Evolutionary conservation across 2,113 vertebrate genomes (phyloP).

Genomic region (Struthidea cinerea): DNA sequence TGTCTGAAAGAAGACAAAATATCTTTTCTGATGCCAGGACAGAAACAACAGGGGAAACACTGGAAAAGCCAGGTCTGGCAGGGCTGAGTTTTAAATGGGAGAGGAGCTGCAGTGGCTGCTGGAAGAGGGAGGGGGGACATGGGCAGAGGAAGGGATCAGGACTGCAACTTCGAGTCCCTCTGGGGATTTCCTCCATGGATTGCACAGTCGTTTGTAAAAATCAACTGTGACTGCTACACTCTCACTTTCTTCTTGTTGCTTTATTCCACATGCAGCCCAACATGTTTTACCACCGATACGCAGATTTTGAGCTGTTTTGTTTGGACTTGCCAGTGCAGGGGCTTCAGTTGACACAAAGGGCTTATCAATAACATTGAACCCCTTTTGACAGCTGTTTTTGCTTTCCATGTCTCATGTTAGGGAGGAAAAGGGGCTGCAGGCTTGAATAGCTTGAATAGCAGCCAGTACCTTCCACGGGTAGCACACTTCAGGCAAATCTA

Average conservation of each 20-base stretch:
- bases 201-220: slow-evolving; percentile 45
- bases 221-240: neutral
- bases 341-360: slow-evolving; percentile 51
- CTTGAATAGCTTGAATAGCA: slow-evolving; percentile 21
- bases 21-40: neutral
- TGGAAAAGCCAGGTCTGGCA: neutral
- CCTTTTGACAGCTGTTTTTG: slow-evolving; percentile 66
- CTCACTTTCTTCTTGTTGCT: slow-evolving; percentile 8
- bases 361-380: slow-evolving; percentile 63
- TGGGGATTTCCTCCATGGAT: neutral
- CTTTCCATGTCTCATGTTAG: slow-evolving; percentile 24
- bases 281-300: slow-evolving; percentile 28
- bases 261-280: neutral
- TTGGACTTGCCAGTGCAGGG: slow-evolving; percentile 47
- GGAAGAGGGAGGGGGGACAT: neutral
- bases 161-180: neutral
- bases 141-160: neutral
- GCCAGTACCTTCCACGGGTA: slow-evolving; percentile 24
- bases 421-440: slow-evolving; percentile 11
- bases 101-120: neutral
- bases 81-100: neutral
- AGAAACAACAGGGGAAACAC: neutral
- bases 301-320: slow-evolving; percentile 57
- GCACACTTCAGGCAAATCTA: slow-evolving; percentile 39
- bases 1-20: neutral